Evolutionary conservation across 37 sponge, comb jelly and placozoan genomes (phyloP).

Genomic region (Axinella damicornis): DNA sequence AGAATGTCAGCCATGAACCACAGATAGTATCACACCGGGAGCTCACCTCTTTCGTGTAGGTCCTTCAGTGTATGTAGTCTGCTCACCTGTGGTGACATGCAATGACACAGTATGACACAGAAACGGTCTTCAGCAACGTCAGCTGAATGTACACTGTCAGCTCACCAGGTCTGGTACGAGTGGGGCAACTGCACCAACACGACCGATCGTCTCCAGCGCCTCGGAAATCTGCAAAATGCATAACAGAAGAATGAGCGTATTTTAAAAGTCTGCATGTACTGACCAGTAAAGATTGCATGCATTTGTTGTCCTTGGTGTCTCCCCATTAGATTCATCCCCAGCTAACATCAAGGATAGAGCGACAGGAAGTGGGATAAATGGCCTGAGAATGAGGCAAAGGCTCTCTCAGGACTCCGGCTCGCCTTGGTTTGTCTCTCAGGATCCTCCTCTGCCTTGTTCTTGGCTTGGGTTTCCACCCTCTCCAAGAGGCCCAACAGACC

Average conservation of each 20-base stretch:
- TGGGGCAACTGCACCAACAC: conserved; percentile 26
- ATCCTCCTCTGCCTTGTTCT: neutral
- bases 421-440: conserved; percentile 31
- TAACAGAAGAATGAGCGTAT: neutral
- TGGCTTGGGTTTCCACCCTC: conserved; percentile 11
- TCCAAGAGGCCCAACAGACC: conserved; percentile 16
- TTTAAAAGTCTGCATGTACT: too few species aligned
- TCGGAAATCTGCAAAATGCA: conserved; percentile 30
- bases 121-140: neutral
- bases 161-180: conserved; percentile 69
- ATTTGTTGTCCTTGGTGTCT: too few species aligned
- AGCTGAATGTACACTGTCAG: too few species aligned
- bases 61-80: conserved; percentile 69
- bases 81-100: neutral
- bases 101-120: neutral
- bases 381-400: too few species aligned
- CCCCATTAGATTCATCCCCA: too few species aligned
- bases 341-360: too few species aligned
- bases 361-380: too few species aligned
- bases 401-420: too few species aligned
- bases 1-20: too few species aligned
- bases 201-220: conserved; percentile 39
- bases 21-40: neutral
- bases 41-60: conserved; percentile 53
- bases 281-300: too few species aligned